phyloP scores from a whole-genome alignment of 2,797 vertebrate species.

The Microchirus variegatus region DNA sequence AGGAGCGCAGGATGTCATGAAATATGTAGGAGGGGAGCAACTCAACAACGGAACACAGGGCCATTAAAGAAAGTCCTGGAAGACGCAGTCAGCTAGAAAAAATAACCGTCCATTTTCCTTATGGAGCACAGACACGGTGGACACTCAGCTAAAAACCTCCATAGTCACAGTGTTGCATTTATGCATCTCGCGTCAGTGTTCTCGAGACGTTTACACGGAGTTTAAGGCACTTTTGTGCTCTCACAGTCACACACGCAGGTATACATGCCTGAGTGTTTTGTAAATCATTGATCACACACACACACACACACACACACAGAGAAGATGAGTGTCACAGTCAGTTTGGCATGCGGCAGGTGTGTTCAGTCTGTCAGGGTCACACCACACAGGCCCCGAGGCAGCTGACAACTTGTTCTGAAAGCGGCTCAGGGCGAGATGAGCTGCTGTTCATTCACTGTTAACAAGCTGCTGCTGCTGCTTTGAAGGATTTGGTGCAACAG shows the following conservation, averaged over 20 bases:
- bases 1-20: constrained; percentile 75
- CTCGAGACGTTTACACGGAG: constrained; percentile 23
- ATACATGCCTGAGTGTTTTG: constrained; percentile 27
- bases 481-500: constrained; percentile 16
- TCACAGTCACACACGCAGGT: constrained; percentile 27
- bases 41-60: constrained; percentile 70
- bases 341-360: constrained; percentile 39
- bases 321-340: constrained; percentile 38
- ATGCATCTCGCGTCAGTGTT: constrained; percentile 27
- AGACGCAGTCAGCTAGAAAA: constrained; percentile 74
- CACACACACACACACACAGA: constrained; percentile 40
- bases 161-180: constrained; percentile 5
- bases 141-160: constrained; percentile 31
- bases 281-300: constrained; percentile 73
- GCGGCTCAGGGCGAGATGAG: constrained; percentile 1
- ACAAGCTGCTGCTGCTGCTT: constrained; percentile 20
- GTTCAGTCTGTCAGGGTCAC: constrained; percentile 22
- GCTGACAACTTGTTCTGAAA: constrained; percentile 14
- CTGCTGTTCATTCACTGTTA: constrained; percentile 8
- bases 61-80: constrained; percentile 72
- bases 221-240: constrained; percentile 41
- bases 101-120: constrained; percentile 66
- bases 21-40: constrained; percentile 76
- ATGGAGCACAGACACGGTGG: constrained; percentile 16
- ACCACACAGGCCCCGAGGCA: constrained; percentile 13